A percentile compares a stretch with the other conserved stretches of the same genome.
Evolutionary conservation across 2,888 invertebrate genomes (phyloP).

Genomic region (Mesorhabditis spiculigera): DNA sequence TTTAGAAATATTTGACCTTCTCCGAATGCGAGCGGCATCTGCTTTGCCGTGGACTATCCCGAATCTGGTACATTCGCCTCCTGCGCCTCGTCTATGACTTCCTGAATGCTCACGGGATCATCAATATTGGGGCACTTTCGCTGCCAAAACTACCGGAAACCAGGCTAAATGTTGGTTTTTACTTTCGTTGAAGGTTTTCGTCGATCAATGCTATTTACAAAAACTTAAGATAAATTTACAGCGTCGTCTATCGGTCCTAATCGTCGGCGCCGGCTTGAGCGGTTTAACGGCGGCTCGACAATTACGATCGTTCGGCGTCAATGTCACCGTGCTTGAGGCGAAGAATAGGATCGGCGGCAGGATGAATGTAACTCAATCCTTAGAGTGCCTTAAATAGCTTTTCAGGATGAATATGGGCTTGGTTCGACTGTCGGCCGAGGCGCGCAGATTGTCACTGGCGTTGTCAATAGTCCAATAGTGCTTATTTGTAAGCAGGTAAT

Average conservation of each 20-base stretch:
- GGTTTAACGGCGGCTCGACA: slow-evolving; percentile 63
- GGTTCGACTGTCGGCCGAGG: slow-evolving; percentile 59
- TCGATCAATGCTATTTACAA: background rate
- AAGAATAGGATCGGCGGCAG: slow-evolving; percentile 61
- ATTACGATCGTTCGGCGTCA: slow-evolving; percentile 60
- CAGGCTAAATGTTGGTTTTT: background rate
- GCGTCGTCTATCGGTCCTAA: slow-evolving; percentile 48
- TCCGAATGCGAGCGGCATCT: slow-evolving; percentile 24
- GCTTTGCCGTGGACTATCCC: slow-evolving; percentile 41
- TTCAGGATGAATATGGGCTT: slow-evolving; percentile 46
- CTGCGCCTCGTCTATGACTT: slow-evolving; percentile 32
- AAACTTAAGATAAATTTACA: background rate
- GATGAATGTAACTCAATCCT: slow-evolving; percentile 39
- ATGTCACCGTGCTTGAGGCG: slow-evolving; percentile 63
- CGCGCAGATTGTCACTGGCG: slow-evolving; percentile 63
- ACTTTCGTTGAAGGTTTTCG: background rate
- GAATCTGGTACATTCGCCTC: slow-evolving; percentile 38
- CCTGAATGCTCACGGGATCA: slow-evolving; percentile 32
- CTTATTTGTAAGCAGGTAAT: slow-evolving; percentile 62
- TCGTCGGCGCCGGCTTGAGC: slow-evolving; percentile 63
- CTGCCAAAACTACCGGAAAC: slow-evolving; percentile 18
- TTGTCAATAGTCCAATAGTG: slow-evolving; percentile 63
- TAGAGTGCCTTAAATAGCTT: background rate
- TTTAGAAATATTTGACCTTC: slow-evolving; percentile 41
- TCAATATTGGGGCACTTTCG: slow-evolving; percentile 40